A percentile compares a stretch with the other conserved stretches of the same genome.
These are phyloP conservation scores for Drosophila prosaltans DNA, from an alignment of 1,140 invertebrate species.

Conservation along the genomic window DNA sequence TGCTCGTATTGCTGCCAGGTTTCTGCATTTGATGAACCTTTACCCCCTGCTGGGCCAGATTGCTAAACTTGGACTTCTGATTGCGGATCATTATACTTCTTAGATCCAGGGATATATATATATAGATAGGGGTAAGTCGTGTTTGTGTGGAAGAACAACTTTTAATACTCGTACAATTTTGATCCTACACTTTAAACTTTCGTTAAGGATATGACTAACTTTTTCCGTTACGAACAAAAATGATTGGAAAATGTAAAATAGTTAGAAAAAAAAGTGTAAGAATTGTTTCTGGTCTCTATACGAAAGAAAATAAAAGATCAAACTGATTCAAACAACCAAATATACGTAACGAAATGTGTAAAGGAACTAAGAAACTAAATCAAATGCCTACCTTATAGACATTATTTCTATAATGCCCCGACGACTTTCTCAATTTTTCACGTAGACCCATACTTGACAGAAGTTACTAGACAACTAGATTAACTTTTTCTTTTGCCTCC, in stretches of 20 bases:
- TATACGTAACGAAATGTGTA: constrained; percentile 20
- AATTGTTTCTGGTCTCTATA: constrained; percentile 18
- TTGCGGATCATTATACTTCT: constrained; percentile 18
- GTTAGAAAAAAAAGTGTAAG: not conserved
- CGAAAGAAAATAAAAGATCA: constrained; percentile 33
- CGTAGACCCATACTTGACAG: constrained; percentile 35
- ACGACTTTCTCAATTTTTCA: constrained; percentile 29
- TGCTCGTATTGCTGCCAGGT: not conserved
- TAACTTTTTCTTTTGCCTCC: not conserved
- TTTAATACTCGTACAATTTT: constrained; percentile 22
- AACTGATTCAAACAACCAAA: not conserved
- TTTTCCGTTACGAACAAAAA: not conserved
- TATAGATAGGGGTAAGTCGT: no score
- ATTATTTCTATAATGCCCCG: not conserved
- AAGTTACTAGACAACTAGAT: constrained; percentile 20
- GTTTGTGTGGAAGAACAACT: not conserved
- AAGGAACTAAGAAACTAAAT: not conserved
- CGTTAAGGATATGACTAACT: no score
- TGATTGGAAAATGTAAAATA: not conserved
- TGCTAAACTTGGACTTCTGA: constrained; percentile 11
- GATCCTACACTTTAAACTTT: constrained; percentile 7
- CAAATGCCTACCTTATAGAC: not conserved
- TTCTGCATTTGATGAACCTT: not conserved
- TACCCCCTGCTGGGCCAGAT: constrained; percentile 22
- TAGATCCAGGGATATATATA: no score